phyloP scores from a whole-genome alignment of 2,797 vertebrate genomes.

The Eulemur mongoz region DNA sequence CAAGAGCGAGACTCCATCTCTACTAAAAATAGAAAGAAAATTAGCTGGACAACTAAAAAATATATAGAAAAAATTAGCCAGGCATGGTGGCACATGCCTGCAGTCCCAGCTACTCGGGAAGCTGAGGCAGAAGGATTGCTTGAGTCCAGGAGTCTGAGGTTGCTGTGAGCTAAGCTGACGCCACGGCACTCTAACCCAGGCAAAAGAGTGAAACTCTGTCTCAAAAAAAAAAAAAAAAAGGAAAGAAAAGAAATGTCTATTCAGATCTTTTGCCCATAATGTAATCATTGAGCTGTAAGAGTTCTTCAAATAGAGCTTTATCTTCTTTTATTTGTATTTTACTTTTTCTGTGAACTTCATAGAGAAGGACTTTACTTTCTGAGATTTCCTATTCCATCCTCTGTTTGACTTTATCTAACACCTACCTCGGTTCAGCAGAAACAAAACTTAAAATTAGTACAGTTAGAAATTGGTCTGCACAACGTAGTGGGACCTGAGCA shows the following conservation, averaged over 20 bases:
- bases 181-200: too few species aligned
- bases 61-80: too few species aligned
- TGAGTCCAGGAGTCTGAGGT: too few species aligned
- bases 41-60: too few species aligned
- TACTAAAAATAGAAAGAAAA: too few species aligned
- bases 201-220: too few species aligned
- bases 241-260: not conserved
- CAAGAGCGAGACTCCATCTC: too few species aligned
- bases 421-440: not conserved
- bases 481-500: not conserved
- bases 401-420: not conserved
- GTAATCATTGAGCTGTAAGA: not conserved
- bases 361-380: not conserved
- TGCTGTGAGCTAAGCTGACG: too few species aligned
- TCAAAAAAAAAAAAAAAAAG: too few species aligned
- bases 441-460: slow-evolving; percentile 22
- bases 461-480: not conserved
- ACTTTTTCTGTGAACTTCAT: not conserved
- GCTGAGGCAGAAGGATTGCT: too few species aligned
- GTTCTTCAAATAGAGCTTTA: not conserved
- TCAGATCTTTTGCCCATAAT: not conserved
- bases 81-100: too few species aligned
- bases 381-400: not conserved
- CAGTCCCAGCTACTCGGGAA: too few species aligned
- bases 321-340: not conserved